A percentile compares a stretch with the other conserved stretches of the same genome.
Evolutionary conservation across 2,113 vertebrate genomes (phyloP).

Genomic region (Benitochromis conjunctus): DNA sequence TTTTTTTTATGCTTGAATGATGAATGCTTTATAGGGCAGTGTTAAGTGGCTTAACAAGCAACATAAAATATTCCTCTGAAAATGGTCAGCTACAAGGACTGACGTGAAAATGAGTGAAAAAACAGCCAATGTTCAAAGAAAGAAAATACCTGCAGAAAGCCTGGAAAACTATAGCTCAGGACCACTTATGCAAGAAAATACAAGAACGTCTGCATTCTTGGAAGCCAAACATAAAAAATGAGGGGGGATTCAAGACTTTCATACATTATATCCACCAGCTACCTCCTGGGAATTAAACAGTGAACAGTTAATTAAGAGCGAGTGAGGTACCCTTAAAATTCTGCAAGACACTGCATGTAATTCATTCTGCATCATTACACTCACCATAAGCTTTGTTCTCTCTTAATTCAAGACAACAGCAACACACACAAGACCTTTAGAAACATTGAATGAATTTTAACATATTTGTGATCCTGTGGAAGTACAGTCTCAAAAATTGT

Average conservation of each 20-base stretch:
- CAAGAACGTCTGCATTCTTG: neutral
- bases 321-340: neutral
- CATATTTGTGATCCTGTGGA: neutral
- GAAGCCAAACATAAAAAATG: neutral
- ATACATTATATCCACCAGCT: neutral
- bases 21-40: neutral
- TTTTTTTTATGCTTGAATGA: neutral
- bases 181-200: neutral
- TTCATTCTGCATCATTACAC: neutral
- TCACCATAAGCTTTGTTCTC: neutral
- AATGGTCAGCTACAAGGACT: neutral
- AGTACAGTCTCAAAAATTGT: neutral
- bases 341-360: neutral
- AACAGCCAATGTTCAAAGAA: neutral
- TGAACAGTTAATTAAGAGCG: slow-evolving; percentile 3
- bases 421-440: neutral
- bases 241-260: neutral
- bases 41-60: neutral
- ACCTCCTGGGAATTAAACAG: neutral
- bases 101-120: neutral
- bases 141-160: neutral
- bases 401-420: neutral
- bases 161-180: neutral
- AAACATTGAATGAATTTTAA: neutral
- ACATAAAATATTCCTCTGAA: neutral